A percentile compares a stretch with the other conserved stretches of the same genome.
Evolutionary conservation across 2,113 vertebrate genomes (phyloP).

Genomic region (Scophthalmus maximus): DNA sequence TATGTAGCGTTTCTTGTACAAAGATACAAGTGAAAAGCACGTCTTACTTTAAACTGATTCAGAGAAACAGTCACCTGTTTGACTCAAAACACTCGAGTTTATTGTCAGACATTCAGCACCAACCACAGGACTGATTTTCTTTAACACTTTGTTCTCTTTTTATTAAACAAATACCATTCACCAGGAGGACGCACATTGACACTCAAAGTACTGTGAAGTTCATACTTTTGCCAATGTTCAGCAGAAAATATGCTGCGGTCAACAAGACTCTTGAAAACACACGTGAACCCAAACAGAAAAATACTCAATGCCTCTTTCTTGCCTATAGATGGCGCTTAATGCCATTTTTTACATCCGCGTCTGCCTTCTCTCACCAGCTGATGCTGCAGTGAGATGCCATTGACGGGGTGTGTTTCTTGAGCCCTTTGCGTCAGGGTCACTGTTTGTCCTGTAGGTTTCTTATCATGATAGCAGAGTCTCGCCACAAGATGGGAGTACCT

Average conservation of each 20-base stretch:
- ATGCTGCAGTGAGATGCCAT: background rate
- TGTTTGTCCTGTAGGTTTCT: background rate
- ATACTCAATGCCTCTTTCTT: background rate
- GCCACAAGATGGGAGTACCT: slow-evolving; percentile 69
- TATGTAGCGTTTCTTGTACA: too few species aligned
- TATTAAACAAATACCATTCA: background rate
- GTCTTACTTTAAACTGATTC: too few species aligned
- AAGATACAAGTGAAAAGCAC: too few species aligned
- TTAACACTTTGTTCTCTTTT: background rate
- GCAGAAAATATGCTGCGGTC: background rate
- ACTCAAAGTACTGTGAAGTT: background rate
- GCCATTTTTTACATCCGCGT: too few species aligned
- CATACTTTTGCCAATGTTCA: background rate
- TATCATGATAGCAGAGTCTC: slow-evolving; percentile 32
- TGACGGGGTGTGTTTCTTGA: too few species aligned
- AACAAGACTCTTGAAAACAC: background rate
- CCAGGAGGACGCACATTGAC: background rate
- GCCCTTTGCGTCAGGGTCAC: too few species aligned
- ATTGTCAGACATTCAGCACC: too few species aligned
- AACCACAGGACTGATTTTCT: too few species aligned
- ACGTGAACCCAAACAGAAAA: background rate
- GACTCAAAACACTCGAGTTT: too few species aligned
- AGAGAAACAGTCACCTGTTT: too few species aligned
- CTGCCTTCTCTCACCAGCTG: too few species aligned
- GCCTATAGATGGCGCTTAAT: background rate